phyloP scores from a whole-genome alignment of 2,888 invertebrate genomes.

The Hirtodrosophila cameraria region DNA sequence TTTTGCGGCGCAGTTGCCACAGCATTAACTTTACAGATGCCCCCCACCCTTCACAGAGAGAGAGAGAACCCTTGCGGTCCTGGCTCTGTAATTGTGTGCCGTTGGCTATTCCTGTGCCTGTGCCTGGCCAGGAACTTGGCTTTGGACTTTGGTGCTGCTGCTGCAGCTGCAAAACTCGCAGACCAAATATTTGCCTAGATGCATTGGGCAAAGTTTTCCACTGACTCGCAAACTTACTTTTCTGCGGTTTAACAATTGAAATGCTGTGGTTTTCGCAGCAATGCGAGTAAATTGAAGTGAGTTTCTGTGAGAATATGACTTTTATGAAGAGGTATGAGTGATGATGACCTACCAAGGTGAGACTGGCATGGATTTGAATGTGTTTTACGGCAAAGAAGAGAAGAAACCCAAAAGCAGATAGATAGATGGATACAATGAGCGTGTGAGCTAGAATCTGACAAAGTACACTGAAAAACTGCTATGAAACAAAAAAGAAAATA shows the following conservation, averaged over 20 bases:
- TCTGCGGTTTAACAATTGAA: conserved; percentile 63
- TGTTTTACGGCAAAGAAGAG: not conserved
- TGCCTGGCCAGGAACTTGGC: conserved; percentile 26
- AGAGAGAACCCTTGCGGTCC: conserved; percentile 39
- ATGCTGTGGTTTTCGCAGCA: conserved; percentile 48
- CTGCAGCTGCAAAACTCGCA: conserved; percentile 59
- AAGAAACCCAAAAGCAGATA: not conserved
- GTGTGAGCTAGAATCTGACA: not conserved
- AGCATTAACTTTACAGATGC: conserved; percentile 49
- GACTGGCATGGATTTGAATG: not conserved
- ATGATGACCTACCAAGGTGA: conserved; percentile 17
- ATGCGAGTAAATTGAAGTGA: conserved; percentile 35
- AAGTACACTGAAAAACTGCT: not conserved
- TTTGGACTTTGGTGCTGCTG: conserved; percentile 36
- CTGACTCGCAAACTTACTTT: conserved; percentile 63
- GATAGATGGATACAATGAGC: not conserved
- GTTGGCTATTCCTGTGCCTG: not conserved
- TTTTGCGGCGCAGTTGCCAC: conserved; percentile 59
- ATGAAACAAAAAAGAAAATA: too few relatives aligned
- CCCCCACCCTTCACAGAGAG: not conserved
- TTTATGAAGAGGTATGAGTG: conserved; percentile 20
- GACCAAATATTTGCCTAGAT: conserved; percentile 70
- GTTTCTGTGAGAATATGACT: conserved; percentile 6
- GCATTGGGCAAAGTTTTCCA: conserved; percentile 58
- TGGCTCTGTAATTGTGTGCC: conserved; percentile 16